These are phyloP conservation scores for Sparidentex hasta DNA, from an alignment of 2,797 vertebrate genomes.

Conservation along the genomic window DNA sequence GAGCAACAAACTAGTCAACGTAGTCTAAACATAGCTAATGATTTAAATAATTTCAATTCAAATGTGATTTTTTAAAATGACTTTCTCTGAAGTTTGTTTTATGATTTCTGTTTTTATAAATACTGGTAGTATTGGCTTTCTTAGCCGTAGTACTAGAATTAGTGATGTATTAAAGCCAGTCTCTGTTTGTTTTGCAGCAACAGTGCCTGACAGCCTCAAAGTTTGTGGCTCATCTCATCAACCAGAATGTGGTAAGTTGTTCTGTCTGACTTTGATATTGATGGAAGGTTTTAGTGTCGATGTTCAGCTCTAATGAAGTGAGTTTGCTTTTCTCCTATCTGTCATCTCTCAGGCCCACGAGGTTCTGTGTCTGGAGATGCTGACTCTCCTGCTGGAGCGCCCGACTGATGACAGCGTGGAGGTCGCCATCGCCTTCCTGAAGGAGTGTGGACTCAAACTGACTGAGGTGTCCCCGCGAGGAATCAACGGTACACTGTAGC, in stretches of 20 bases:
- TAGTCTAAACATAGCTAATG: not conserved
- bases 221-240: conserved; percentile 98
- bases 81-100: not conserved
- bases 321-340: not conserved
- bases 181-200: conserved; percentile 86
- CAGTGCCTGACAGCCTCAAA: conserved; percentile 97
- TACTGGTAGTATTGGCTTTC: not conserved
- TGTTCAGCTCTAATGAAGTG: not conserved
- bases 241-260: conserved; percentile 96
- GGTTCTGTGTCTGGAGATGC: conserved; percentile 97
- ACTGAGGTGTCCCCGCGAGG: conserved; percentile 96
- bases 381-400: conserved; percentile 95
- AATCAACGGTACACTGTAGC: conserved; percentile 90
- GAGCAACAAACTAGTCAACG: not conserved
- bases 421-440: conserved; percentile 96
- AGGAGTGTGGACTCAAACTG: conserved; percentile 97
- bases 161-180: conserved; percentile 16
- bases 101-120: not conserved
- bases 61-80: no score
- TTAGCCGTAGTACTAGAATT: not conserved
- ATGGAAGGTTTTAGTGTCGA: not conserved
- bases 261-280: not conserved
- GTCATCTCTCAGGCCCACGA: conserved; percentile 92
- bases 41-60: no score
- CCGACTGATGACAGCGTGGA: conserved; percentile 98